Conservation (phyloP, 2,797 vertebrate species). For the Molossus molossus region DNA sequence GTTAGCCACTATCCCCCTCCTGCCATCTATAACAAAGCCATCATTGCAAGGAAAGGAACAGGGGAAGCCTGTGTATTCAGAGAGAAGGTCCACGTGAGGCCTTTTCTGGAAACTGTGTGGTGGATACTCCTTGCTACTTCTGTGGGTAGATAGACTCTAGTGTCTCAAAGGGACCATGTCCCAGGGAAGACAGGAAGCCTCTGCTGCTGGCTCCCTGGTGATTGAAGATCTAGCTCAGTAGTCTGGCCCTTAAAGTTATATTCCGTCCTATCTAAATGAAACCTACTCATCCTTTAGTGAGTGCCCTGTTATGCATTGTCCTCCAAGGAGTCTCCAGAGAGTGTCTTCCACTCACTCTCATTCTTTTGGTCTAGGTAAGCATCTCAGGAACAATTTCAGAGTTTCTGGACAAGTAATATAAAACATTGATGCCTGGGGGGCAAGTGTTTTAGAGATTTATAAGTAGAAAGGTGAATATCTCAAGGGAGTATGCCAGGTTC, state of each 20-base stretch:
- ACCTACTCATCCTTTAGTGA: too few species aligned
- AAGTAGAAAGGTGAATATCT: neutral
- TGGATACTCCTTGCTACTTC: neutral
- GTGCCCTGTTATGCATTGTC: neutral
- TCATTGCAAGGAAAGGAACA: neutral
- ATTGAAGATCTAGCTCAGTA: neutral
- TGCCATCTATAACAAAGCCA: neutral
- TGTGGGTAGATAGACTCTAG: neutral
- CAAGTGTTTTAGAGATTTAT: neutral
- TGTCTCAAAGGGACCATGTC: neutral
- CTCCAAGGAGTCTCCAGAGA: neutral
- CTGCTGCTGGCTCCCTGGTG: neutral
- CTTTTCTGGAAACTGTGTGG: too few species aligned
- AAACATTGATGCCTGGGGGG: too few species aligned
- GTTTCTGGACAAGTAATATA: neutral
- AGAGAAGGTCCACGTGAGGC: too few species aligned
- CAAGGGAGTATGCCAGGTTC: neutral
- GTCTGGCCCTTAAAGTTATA: neutral
- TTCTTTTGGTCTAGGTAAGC: neutral
- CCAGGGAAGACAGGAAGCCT: neutral
- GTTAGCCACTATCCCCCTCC: neutral
- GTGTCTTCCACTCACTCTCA: neutral
- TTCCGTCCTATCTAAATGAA: neutral
- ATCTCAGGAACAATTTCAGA: too few species aligned
- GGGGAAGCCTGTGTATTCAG: neutral